Conservation (phyloP, 2,797 vertebrate species). For the Rhadinocentrus ornatus region DNA sequence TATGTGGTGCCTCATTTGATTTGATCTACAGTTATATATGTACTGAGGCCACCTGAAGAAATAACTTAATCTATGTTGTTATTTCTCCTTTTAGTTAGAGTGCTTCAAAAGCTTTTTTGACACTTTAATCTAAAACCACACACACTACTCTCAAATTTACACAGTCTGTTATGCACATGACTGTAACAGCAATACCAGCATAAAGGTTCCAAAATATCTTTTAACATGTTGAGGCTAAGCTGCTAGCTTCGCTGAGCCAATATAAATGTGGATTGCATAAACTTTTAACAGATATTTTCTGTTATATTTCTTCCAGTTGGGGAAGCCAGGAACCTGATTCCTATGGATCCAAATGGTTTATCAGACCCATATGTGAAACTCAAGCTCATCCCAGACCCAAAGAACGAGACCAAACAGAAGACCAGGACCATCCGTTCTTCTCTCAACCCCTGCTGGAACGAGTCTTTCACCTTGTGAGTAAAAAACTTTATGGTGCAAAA, state of each 20-base stretch:
- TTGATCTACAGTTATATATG: neutral
- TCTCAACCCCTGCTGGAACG: slow-evolving; percentile 96
- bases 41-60: neutral
- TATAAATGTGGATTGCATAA: neutral
- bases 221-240: neutral
- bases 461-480: slow-evolving; percentile 95
- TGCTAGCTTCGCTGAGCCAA: neutral
- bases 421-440: slow-evolving; percentile 97
- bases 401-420: slow-evolving; percentile 98
- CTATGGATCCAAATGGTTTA: slow-evolving; percentile 97
- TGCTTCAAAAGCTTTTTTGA: neutral
- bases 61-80: neutral
- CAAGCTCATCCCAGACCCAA: slow-evolving; percentile 97
- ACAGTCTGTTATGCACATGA: neutral
- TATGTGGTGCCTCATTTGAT: slow-evolving; percentile 28
- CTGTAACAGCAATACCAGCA: neutral
- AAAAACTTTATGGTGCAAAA: neutral
- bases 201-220: neutral
- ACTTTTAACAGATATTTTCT: neutral
- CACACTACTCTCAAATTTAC: neutral
- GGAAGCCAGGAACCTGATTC: slow-evolving; percentile 96
- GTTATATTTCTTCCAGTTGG: slow-evolving; percentile 81
- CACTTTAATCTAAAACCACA: neutral
- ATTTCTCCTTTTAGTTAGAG: neutral
- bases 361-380: slow-evolving; percentile 98